Evolutionary conservation across 2,888 invertebrate species (phyloP), one percentile per base, ranked within the genome.

Genomic region (Calameuta filiformis): DNA sequence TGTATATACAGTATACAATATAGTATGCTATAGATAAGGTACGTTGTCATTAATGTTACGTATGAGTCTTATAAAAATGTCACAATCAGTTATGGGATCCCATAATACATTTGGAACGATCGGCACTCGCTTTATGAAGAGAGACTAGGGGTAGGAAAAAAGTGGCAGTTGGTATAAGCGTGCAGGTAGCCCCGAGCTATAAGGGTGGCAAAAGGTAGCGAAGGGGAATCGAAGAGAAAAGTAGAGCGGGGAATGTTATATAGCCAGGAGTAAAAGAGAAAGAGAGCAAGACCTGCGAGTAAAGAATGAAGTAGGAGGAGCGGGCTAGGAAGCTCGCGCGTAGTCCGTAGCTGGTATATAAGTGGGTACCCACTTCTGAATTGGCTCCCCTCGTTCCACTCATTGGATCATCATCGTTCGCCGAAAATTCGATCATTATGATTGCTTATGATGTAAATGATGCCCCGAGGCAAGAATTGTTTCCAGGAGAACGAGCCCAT

Each of bases 381-480:
- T 90, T 89, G 89, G 89, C 89, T 88, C 90, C 86, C 88, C 87
- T 89, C 90, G 89, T 89, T 91, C 90, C 91, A 91, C 91, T 91
- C 90, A 90, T 89, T 88, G 90, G 91, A 91, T 91, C 91, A 90
- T 91, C 89, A 88, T 88, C 89, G 89, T 90, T 90, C 90, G 88
- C 86, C 89, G 89, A 90, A 91, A 91, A 91, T 91, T 91, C 89
- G 89, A 91, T 91, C 91, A 90, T 91, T 91, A 91, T 91, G 90
- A 91, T 91, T 91, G 90, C 92, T 93, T 93, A 93, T 93, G 92
- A 93, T 93, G 93, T 92, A 93, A 93, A 93, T 93, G 92, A 93
- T 93, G 93, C 92, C 93, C 92, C 88, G 91, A 88, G 92, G 93
- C 92, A 90, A 87, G 91, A 88, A 91, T 91, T 91, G 90, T 90